Conservation (phyloP, 1,140 invertebrate genomes). For the Hydropsyche tenuis region DNA sequence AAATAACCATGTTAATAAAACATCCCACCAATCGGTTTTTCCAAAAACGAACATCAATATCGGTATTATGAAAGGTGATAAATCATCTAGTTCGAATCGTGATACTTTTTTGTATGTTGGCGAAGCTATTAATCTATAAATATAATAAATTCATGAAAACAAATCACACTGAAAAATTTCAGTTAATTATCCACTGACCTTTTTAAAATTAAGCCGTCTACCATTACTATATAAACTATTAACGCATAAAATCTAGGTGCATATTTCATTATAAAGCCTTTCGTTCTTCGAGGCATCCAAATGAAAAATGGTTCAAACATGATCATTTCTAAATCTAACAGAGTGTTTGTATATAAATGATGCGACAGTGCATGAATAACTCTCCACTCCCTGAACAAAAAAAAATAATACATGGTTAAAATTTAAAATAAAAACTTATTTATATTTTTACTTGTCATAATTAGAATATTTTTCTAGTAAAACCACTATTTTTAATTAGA, state of each 20-base stretch:
- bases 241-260: conserved; percentile 36
- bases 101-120: neutral
- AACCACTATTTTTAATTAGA: conserved; percentile 28
- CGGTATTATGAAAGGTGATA: conserved; percentile 54
- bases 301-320: conserved; percentile 68
- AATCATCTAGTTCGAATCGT: conserved; percentile 12
- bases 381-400: conserved; percentile 71
- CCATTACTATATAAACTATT: neutral
- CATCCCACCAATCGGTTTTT: conserved; percentile 50
- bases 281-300: conserved; percentile 36
- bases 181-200: conserved; percentile 37
- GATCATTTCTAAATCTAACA: conserved; percentile 78
- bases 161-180: too few species aligned
- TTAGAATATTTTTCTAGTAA: neutral
- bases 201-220: conserved; percentile 39
- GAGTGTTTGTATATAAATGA: conserved; percentile 81
- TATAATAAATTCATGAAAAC: conserved; percentile 20
- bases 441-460: neutral
- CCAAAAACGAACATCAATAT: conserved; percentile 59
- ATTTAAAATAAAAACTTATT: neutral
- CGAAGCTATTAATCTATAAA: conserved; percentile 24
- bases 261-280: conserved; percentile 27
- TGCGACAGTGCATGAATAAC: conserved; percentile 80
- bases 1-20: conserved; percentile 61
- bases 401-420: neutral